Conservation (phyloP, 2,113 vertebrate species). For the Istiophorus platypterus region DNA sequence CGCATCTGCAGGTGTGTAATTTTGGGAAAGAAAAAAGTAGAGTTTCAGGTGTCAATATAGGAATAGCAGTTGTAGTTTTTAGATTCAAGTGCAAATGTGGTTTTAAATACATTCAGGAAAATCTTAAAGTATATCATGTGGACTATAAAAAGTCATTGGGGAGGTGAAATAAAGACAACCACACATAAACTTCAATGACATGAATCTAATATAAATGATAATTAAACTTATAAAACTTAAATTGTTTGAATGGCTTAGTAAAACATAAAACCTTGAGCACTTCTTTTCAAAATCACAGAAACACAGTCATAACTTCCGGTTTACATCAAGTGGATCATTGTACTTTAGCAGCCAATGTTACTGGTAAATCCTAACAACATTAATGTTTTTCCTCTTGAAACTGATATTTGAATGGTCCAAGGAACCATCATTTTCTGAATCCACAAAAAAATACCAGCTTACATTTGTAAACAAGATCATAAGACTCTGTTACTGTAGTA, state of each 20-base stretch:
- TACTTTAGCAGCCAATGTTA: not conserved
- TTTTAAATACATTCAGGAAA: slow-evolving; percentile 28
- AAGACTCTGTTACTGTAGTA: not conserved
- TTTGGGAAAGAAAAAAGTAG: not conserved
- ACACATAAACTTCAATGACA: not conserved
- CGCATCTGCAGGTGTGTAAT: not conserved
- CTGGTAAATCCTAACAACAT: not conserved
- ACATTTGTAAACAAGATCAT: slow-evolving; percentile 5
- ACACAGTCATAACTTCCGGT: not conserved
- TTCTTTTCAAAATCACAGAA: not conserved
- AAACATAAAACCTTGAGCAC: not conserved
- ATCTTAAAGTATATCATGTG: not conserved
- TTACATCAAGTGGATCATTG: not conserved
- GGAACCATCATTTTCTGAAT: not conserved
- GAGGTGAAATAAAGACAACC: not conserved
- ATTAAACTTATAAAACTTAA: not conserved
- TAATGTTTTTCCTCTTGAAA: not conserved
- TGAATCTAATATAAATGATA: not conserved
- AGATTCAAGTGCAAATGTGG: not conserved
- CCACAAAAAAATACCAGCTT: not conserved
- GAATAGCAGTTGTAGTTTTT: not conserved
- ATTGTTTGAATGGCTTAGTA: not conserved
- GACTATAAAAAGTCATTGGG: not conserved
- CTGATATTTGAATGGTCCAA: not conserved
- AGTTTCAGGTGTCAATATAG: not conserved